A percentile compares a stretch with the other conserved stretches of the same genome.
phyloP scores from a whole-genome alignment of 2,888 invertebrate species.

The Athalia cordata region DNA sequence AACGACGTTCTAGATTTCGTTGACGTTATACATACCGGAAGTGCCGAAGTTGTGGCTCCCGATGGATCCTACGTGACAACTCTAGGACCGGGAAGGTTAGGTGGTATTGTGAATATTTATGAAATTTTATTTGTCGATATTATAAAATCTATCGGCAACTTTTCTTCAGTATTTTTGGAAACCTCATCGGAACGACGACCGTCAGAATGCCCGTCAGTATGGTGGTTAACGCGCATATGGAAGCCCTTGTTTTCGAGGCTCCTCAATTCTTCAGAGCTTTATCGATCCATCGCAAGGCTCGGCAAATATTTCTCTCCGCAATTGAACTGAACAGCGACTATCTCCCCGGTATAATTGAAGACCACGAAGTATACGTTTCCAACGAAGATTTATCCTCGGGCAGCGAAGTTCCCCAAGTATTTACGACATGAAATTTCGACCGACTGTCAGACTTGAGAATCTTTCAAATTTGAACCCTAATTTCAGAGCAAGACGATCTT shows the following conservation, averaged over 20 bases:
- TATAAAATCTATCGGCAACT: not conserved
- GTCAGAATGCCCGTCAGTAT: constrained; percentile 24
- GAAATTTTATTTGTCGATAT: too few species aligned
- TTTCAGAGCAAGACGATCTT: constrained; percentile 15
- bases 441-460: too few species aligned
- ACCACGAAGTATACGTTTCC: not conserved
- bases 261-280: constrained; percentile 16
- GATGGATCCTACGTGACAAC: constrained; percentile 21
- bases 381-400: not conserved
- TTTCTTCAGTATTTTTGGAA: constrained; percentile 7
- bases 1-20: constrained; percentile 20
- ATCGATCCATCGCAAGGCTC: constrained; percentile 21
- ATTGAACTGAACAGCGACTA: constrained; percentile 36
- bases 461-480: too few species aligned
- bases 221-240: constrained; percentile 18
- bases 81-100: constrained; percentile 37
- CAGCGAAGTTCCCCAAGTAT: too few species aligned
- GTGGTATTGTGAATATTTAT: not conserved
- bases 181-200: constrained; percentile 18
- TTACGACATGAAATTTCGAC: not conserved
- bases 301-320: constrained; percentile 5
- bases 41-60: constrained; percentile 27
- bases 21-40: constrained; percentile 8
- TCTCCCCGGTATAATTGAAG: constrained; percentile 13
- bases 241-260: constrained; percentile 19